Evolutionary conservation across 2,888 invertebrate species (phyloP).

Genomic region (Eilema caniola): DNA sequence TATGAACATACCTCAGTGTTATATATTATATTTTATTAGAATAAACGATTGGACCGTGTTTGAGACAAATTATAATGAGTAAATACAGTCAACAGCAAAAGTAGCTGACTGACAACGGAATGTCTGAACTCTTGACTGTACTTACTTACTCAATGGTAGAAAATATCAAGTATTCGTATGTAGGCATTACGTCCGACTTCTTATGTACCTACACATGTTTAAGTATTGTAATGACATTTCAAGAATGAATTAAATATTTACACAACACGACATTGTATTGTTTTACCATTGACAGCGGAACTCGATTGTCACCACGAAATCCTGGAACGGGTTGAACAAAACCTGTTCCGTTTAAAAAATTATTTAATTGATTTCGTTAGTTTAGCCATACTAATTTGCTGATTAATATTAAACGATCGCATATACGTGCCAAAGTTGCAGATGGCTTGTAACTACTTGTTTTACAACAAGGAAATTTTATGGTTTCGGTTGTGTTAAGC

Average conservation of each 20-base stretch:
- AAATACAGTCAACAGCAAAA: too few relatives aligned
- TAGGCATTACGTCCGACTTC: constrained; percentile 28
- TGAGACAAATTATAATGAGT: background rate
- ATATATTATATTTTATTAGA: too few relatives aligned
- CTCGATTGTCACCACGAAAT: constrained; percentile 61
- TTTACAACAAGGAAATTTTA: constrained; percentile 70
- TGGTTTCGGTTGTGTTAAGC: constrained; percentile 56
- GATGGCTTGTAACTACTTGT: constrained; percentile 68
- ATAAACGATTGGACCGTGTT: background rate
- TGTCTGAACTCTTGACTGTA: background rate
- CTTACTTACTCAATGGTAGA: constrained; percentile 23
- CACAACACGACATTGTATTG: constrained; percentile 54
- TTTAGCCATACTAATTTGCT: constrained; percentile 82
- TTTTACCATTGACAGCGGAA: constrained; percentile 54
- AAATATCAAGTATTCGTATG: constrained; percentile 26
- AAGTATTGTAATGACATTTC: constrained; percentile 55
- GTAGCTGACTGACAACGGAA: too few relatives aligned
- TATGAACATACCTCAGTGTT: too few relatives aligned
- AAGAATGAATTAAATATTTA: constrained; percentile 63
- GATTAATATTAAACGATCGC: constrained; percentile 78
- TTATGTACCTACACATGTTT: constrained; percentile 41
- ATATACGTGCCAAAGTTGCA: constrained; percentile 74
- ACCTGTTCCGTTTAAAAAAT: constrained; percentile 70
- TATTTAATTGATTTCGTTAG: constrained; percentile 81
- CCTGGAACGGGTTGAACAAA: constrained; percentile 66